Conservation (phyloP, 2,113 vertebrate genomes). For the Telmatochromis sp. region DNA sequence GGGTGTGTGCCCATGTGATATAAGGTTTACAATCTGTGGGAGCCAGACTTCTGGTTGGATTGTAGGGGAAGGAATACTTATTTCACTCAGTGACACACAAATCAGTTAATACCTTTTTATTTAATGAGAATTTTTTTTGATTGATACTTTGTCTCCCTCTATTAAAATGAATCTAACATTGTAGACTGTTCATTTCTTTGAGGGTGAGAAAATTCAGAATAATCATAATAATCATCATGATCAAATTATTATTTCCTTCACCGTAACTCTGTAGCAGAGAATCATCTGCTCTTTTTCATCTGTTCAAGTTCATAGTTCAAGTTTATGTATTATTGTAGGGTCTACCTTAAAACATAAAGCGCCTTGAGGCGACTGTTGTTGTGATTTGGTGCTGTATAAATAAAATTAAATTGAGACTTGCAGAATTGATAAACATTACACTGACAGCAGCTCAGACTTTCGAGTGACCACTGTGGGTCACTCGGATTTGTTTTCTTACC, state of each 20-base stretch:
- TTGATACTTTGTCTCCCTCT: background rate
- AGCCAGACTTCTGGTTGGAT: background rate
- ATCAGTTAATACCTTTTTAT: background rate
- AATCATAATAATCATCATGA: background rate
- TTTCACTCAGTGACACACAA: background rate
- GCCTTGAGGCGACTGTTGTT: background rate
- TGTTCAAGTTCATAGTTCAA: background rate
- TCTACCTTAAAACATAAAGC: background rate
- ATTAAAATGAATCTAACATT: background rate
- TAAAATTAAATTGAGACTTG: background rate
- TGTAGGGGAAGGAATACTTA: background rate
- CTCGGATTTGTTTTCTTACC: fast-evolving
- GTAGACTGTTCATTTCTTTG: background rate
- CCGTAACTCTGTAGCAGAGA: background rate
- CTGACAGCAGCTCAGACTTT: background rate
- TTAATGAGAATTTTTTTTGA: background rate
- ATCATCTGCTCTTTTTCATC: background rate
- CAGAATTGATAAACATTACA: background rate
- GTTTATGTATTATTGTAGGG: background rate
- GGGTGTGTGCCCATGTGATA: background rate
- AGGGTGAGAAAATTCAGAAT: background rate
- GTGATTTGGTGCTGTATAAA: background rate
- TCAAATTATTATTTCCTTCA: background rate
- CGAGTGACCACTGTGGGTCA: background rate
- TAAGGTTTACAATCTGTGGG: background rate